Evolutionary conservation across 2,113 vertebrate species (phyloP), one percentile per base, ranked within the genome.

Genomic region (Semnornis frantzii): DNA sequence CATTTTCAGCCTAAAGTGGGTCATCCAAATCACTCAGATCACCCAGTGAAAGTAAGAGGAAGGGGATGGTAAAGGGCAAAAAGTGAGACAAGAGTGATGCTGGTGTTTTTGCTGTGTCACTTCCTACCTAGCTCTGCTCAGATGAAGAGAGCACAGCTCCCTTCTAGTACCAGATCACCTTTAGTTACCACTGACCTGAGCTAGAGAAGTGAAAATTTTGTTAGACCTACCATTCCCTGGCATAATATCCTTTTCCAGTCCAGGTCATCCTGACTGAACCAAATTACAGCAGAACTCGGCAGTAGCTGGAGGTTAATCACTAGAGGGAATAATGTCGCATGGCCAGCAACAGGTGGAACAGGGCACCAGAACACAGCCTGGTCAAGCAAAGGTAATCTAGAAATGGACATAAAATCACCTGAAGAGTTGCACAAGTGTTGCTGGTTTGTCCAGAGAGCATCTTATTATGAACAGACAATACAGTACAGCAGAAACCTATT

Each of bases 241-340:
- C 3, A 0, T 18, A 85, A 76, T 11, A 87, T 69, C 46, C 92
- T 92, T 74, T 94, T 91, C 63, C 85, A 87, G 75, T 15, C 27
- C 34, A 42, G 75, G 82, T 83, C 85, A 85, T 31, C 25, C 52
- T 52, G 33, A 70, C 72, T 80, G 64, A 91, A 94, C 90, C 68
- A 76, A 92, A 95, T 77, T 82, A 79, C 31, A 76, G 21, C 66
- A 75, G 42, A 73, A 28, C 54, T 52, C 70, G 39, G 68, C 27
- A 92, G 82, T 93, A 73, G 57, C 60, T 63, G 16, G 12, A 90
- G 72, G 87, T 87, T 82, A 89, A 91, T 77, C 64, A 20, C 39
- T 15, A 7, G 24, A 54, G 39, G 31, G 68, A 85, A 46, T 66
- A 73, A 55, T 3, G 16, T 42, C 33, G n/a, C 1, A 0, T 6